Percentiles rank a stretch among this genome's conserved stretches.
phyloP scores from a whole-genome alignment of 2,797 vertebrate species.

The Siniperca undulata region DNA sequence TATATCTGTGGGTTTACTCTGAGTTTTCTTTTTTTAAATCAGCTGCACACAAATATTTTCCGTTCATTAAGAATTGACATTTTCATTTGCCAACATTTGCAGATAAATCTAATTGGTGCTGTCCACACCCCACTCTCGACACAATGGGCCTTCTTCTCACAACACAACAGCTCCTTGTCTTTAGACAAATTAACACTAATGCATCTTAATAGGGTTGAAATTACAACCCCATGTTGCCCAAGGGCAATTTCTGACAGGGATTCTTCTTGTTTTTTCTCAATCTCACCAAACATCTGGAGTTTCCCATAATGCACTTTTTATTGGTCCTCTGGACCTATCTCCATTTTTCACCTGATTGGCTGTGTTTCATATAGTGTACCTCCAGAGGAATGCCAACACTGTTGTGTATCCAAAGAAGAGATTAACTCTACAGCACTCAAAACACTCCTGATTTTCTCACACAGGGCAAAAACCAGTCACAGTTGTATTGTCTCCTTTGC shows the following conservation, averaged over 20 bases:
- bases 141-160: slow-evolving; percentile 72
- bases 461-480: slow-evolving; percentile 59
- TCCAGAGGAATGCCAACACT: slow-evolving; percentile 61
- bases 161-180: slow-evolving; percentile 78
- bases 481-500: slow-evolving; percentile 58
- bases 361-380: slow-evolving; percentile 44
- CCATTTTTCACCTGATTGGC: slow-evolving; percentile 64
- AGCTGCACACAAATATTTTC: slow-evolving; percentile 49
- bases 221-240: slow-evolving; percentile 65
- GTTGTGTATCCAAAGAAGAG: slow-evolving; percentile 82
- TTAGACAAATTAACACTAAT: slow-evolving; percentile 79
- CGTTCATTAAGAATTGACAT: slow-evolving; percentile 63
- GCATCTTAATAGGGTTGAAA: slow-evolving; percentile 74
- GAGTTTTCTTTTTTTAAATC: slow-evolving; percentile 29
- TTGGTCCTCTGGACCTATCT: slow-evolving; percentile 44
- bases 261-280: slow-evolving; percentile 67
- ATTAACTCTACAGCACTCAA: slow-evolving; percentile 76
- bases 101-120: slow-evolving; percentile 67
- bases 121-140: slow-evolving; percentile 55
- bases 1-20: slow-evolving; percentile 32
- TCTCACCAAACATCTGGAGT: slow-evolving; percentile 66
- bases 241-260: slow-evolving; percentile 67
- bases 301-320: slow-evolving; percentile 64
- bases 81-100: slow-evolving; percentile 66
- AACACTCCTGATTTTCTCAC: slow-evolving; percentile 80